Evolutionary conservation across 1,140 invertebrate genomes (phyloP), one percentile per base, ranked within the genome.

Genomic region (Riptortus pedestris): DNA sequence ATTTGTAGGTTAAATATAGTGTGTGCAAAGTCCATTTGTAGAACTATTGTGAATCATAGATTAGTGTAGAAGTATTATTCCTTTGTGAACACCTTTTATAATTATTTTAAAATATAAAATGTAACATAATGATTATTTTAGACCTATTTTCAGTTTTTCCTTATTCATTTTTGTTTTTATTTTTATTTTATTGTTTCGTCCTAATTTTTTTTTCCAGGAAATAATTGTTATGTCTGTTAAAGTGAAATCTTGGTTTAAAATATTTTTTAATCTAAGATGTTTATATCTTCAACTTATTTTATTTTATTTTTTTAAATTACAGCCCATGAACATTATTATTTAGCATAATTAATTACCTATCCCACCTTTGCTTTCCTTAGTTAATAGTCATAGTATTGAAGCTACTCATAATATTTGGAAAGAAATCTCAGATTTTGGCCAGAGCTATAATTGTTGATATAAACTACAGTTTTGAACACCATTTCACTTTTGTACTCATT

Each of bases 1-100:
- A 27, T 38, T 38, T 12, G 18, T 24, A 26, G 51, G 22, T 55
- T 24, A 55, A 24, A 9, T 55, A 24, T 55, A 55, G 51, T 55
- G 24, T 24, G 51, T 55, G 51, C 51, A 55, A 55, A 55, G 51
- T 55, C 51, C 51, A 55, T 24, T 55, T 26, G 51, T 55, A 55
- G 45, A 47, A 47, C 16, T 55, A 55, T 55, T 55, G 51, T 55
- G 24, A 55, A 24, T 24, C 31, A 55, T 55, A 55, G 51, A 55
- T 55, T 55, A 55, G 51, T 55, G 22, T 26, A 27, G 24, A 14
- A 24, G 24, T 47, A 20, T 47, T 47, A 24, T 55, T 55, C 24
- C 24, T 55, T 55, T 27, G 20, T 26, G 12, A 55, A 24, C 16
- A 55, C 45, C 3, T 47, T 24, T 22, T 26, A 55, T 55, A 55